Conservation (phyloP, 2,797 vertebrate species). For the Eulemur mongoz region DNA sequence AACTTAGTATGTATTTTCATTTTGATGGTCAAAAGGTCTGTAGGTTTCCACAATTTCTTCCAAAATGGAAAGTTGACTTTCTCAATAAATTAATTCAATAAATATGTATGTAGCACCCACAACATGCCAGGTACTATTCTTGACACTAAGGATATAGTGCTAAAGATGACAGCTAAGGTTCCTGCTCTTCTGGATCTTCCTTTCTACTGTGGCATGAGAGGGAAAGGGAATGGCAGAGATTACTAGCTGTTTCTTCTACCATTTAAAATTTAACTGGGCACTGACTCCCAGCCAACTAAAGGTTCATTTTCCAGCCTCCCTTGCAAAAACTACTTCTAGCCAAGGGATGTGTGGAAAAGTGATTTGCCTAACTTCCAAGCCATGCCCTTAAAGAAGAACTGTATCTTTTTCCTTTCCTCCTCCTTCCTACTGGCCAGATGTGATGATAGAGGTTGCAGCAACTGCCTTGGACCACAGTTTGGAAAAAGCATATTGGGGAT, state of each 20-base stretch:
- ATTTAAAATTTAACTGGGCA: not conserved
- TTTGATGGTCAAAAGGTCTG: not conserved
- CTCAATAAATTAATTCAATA: conserved; percentile 19
- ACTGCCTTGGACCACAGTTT: not conserved
- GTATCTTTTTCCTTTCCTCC: not conserved
- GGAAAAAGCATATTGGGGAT: not conserved
- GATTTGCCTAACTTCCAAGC: not conserved
- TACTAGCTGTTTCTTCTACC: not conserved
- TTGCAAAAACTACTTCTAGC: not conserved
- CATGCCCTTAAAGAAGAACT: not conserved
- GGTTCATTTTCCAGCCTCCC: not conserved
- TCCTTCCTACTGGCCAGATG: not conserved
- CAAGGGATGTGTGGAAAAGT: not conserved
- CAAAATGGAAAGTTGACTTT: conserved; percentile 34
- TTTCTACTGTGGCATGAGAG: not conserved
- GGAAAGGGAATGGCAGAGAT: not conserved
- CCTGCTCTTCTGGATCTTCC: not conserved
- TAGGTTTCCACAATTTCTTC: conserved; percentile 32
- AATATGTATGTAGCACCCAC: not conserved
- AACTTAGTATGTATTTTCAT: conserved; percentile 14
- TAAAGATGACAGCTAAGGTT: not conserved
- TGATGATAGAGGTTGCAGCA: not conserved
- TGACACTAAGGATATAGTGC: not conserved
- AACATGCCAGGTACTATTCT: not conserved
- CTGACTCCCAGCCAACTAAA: not conserved